Percentiles rank a stretch among this genome's conserved stretches.
These are phyloP conservation scores for Australoheros facetus DNA, from an alignment of 2,797 vertebrate genomes.

Conservation along the genomic window DNA sequence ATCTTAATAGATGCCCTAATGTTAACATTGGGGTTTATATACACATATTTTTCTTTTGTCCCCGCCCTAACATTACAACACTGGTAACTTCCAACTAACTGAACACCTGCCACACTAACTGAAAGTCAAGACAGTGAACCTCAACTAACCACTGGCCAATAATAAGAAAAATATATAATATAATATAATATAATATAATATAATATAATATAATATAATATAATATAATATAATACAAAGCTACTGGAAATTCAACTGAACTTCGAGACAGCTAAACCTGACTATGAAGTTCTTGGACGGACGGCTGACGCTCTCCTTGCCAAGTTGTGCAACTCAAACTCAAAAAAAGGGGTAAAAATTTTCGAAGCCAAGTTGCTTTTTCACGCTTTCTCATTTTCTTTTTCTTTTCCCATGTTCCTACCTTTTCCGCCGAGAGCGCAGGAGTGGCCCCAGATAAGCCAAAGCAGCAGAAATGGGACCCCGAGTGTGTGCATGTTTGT, in stretches of 20 bases:
- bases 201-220: no score
- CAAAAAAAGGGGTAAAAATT: not conserved
- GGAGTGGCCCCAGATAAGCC: conserved; percentile 76
- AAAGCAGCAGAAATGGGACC: conserved; percentile 62
- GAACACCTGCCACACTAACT: conserved; percentile 23
- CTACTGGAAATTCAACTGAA: not conserved
- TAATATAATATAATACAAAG: no score
- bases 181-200: no score
- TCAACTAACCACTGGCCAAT: not conserved
- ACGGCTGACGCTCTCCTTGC: not conserved
- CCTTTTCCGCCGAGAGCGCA: conserved; percentile 86
- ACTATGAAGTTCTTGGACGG: conserved; percentile 27
- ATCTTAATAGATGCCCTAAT: not conserved
- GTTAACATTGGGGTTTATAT: not conserved
- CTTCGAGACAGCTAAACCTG: not conserved
- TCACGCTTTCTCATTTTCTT: not conserved
- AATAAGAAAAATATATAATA: not conserved
- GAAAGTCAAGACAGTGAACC: not conserved
- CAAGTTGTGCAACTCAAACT: conserved; percentile 50
- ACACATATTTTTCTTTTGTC: not conserved
- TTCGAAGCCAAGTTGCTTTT: conserved; percentile 7
- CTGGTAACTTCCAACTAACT: not conserved
- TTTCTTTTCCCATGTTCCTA: conserved; percentile 63
- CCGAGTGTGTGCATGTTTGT: conserved; percentile 67
- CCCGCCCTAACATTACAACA: no score